Evolutionary conservation across 2,113 vertebrate species (phyloP).

Genomic region (Paralichthys olivaceus): DNA sequence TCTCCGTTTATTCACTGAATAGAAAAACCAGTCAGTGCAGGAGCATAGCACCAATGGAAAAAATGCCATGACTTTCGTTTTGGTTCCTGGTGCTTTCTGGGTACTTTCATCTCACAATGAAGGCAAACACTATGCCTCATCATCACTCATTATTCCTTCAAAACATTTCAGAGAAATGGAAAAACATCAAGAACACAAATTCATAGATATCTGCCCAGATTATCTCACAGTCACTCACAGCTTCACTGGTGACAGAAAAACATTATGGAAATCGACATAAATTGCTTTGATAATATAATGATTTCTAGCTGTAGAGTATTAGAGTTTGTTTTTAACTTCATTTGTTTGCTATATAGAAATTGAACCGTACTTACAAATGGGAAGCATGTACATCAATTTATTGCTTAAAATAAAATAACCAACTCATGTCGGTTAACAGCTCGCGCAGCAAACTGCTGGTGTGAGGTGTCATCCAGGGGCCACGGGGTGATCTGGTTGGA

Average conservation of each 20-base stretch:
- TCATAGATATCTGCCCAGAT: background rate
- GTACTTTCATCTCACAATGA: background rate
- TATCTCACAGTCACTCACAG: background rate
- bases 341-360: background rate
- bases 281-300: no score
- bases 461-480: slow-evolving; percentile 60
- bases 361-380: background rate
- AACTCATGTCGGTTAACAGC: slow-evolving; percentile 31
- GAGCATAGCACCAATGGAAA: background rate
- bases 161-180: background rate
- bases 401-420: slow-evolving; percentile 20
- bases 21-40: slow-evolving; percentile 5
- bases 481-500: slow-evolving; percentile 41
- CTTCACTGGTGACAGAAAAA: background rate
- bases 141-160: slow-evolving; percentile 10
- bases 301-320: no score
- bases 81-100: background rate
- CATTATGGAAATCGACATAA: no score
- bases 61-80: background rate
- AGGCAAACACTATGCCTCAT: background rate
- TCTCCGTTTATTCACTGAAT: slow-evolving; percentile 7
- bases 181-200: background rate
- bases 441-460: slow-evolving; percentile 45
- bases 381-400: slow-evolving; percentile 15
- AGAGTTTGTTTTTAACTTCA: no score